Evolutionary conservation across 2,888 invertebrate species (phyloP), one percentile per base, ranked within the genome.

Genomic region (Chalcosyrphus nemorum): DNA sequence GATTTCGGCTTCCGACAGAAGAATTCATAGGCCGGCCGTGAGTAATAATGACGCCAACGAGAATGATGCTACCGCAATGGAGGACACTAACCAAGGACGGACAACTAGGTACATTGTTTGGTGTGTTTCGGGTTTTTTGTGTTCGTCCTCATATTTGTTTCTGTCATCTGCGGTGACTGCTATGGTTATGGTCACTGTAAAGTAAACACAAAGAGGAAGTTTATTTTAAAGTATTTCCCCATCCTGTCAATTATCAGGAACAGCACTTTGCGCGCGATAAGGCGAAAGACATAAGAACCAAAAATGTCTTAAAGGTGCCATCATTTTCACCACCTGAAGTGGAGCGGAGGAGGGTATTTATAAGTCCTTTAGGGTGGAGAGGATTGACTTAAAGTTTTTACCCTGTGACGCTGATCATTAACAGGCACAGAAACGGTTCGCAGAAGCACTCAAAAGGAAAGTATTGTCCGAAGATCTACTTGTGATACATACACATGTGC

Each of bases 1-100:
- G 82, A 84, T 84, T 74, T 70, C 52, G 52, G 63, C 47, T 57
- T 70, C 29, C 56, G 43, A 52, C 38, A 45, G 59, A 71, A n/a
- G 65, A 72, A 71, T 45, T 54, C 54, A 47, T 35, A 4, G 59
- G 13, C 63, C 75, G 59, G 13, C 63, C 75, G 38, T 59, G 38
- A 71, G 71, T 54, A 72, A 59, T 50, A 76, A 71, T 47, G 56
- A 45, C 13, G 32, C 11, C 13, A 11, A 11, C 54, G 35, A 59
- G 41, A 50, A 27, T 19, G 24, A 7, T 9, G 9, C 24, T 65
- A 35, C 61, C 43, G 29, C 27, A n/a, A n/a, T 7, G 41, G 17
- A 65, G 57, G 57, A 57, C 70, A 32, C 17, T 50, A 41, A 13
- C 21, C 57, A 66, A 70, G 68, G 54, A 56, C 32, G 47, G 19